phyloP scores from a whole-genome alignment of 2,888 invertebrate species.

The Tromatobia lineatoria region DNA sequence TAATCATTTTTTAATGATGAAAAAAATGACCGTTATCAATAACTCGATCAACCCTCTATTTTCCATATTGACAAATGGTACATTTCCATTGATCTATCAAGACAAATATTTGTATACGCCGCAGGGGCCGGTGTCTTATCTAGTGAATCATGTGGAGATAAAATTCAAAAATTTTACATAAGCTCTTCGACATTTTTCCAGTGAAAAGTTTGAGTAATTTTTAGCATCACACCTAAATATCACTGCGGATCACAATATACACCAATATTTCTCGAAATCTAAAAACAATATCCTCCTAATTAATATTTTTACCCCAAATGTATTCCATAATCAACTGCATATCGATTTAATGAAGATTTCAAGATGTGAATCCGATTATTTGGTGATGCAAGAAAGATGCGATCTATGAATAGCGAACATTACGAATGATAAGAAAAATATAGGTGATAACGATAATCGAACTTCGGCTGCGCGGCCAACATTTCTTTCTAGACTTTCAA shows the following conservation, averaged over 20 bases:
- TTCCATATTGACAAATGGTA: background rate
- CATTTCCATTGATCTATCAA: conserved; percentile 1
- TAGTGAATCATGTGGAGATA: background rate
- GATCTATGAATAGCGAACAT: background rate
- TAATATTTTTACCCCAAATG: no score
- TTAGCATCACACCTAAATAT: no score
- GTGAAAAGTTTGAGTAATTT: no score
- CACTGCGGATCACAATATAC: no score
- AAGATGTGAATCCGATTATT: background rate
- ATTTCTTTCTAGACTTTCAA: conserved; percentile 1
- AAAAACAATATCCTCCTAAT: no score
- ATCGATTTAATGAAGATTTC: background rate
- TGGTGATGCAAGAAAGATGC: background rate
- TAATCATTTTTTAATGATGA: background rate
- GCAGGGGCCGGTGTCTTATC: background rate
- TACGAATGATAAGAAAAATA: background rate
- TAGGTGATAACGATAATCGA: conserved; percentile 14
- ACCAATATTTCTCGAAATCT: no score
- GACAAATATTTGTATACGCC: background rate
- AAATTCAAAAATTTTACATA: background rate
- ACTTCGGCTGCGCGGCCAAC: background rate
- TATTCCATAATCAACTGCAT: background rate
- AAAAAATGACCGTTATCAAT: background rate
- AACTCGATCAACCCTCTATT: background rate
- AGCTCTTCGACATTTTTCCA: background rate